Evolutionary conservation across 2,797 vertebrate genomes (phyloP).

Genomic region (Phalloptychus januarius): DNA sequence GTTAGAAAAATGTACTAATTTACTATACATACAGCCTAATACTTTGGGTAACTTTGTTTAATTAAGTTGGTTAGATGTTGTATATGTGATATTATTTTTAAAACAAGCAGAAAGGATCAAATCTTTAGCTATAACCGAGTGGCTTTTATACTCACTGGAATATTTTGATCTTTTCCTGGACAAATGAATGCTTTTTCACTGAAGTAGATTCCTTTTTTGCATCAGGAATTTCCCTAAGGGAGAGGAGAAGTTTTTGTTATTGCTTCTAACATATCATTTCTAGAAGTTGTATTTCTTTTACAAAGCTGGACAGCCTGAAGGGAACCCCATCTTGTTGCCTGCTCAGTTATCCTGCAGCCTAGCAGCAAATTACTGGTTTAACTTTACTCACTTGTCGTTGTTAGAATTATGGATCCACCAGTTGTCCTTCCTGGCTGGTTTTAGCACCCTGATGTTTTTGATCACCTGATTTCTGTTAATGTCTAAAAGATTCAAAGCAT

Average conservation of each 20-base stretch:
- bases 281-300: background rate
- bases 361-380: background rate
- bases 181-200: conserved; percentile 31
- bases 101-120: background rate
- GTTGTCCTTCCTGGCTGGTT: conserved; percentile 54
- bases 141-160: conserved; percentile 69
- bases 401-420: conserved; percentile 68
- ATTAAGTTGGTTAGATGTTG: background rate
- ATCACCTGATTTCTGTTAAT: conserved; percentile 58
- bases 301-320: background rate
- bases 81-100: background rate
- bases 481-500: conserved; percentile 32
- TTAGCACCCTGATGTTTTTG: conserved; percentile 55
- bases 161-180: conserved; percentile 51
- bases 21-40: background rate
- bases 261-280: background rate
- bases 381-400: background rate
- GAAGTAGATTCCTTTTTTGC: conserved; percentile 10
- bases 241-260: conserved; percentile 4
- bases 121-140: background rate
- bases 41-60: background rate
- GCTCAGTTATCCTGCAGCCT: background rate
- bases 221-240: conserved; percentile 13
- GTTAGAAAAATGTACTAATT: background rate
- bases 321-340: background rate